Percentiles rank a stretch among this genome's conserved stretches.
These are phyloP conservation scores for Muscidifurax raptorellus DNA, from an alignment of 1,140 invertebrate species.

Conservation along the genomic window DNA sequence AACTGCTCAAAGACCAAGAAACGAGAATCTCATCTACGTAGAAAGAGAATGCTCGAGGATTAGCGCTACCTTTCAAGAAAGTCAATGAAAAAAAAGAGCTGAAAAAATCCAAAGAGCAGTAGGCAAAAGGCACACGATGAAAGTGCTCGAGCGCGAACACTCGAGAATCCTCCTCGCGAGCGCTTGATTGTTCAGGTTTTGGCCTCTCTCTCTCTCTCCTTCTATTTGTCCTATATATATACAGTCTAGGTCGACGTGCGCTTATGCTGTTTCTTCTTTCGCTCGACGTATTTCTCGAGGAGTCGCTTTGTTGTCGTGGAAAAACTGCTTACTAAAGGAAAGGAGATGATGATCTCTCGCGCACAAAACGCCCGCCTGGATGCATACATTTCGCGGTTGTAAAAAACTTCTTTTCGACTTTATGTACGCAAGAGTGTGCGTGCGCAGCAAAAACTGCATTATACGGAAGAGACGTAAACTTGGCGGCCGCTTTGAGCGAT, in stretches of 20 bases:
- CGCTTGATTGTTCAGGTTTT: constrained; percentile 37
- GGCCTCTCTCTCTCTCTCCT: not conserved
- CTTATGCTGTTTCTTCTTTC: not conserved
- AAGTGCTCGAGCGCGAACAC: constrained; percentile 42
- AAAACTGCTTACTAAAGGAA: constrained; percentile 21
- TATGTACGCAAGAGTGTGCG: not conserved
- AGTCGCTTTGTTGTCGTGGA: constrained; percentile 37
- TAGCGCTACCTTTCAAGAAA: not conserved
- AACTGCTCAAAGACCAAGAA: too few relatives aligned
- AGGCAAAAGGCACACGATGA: constrained; percentile 34
- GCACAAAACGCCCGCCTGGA: not conserved
- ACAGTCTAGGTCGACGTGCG: not conserved
- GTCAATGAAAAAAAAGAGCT: not conserved
- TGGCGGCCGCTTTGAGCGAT: constrained; percentile 40
- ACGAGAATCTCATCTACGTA: not conserved
- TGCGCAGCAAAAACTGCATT: constrained; percentile 13
- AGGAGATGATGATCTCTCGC: constrained; percentile 15
- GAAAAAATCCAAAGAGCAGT: not conserved
- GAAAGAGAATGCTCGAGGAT: not conserved
- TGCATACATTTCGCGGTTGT: constrained; percentile 21
- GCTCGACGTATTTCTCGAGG: constrained; percentile 17
- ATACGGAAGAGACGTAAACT: constrained; percentile 18
- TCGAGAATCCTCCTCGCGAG: constrained; percentile 2
- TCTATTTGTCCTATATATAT: not conserved
- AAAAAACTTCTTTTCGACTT: constrained; percentile 12